Percentiles rank a stretch among this genome's conserved stretches.
These are phyloP conservation scores for Caradrina clavipalpis DNA, from an alignment of 2,888 invertebrate species.

Conservation along the genomic window DNA sequence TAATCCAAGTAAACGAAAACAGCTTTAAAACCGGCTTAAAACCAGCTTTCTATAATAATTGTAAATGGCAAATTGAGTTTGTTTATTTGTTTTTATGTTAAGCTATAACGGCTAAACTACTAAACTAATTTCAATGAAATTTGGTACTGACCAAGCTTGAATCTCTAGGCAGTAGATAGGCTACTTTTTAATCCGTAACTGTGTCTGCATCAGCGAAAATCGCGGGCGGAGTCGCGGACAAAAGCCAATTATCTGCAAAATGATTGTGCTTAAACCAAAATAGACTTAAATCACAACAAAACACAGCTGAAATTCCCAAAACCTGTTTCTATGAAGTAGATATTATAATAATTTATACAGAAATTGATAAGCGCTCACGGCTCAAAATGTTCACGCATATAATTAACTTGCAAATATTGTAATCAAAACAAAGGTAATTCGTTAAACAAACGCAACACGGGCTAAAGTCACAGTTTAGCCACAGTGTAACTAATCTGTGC, in stretches of 20 bases:
- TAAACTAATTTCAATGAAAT: too few relatives aligned
- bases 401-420: slow-evolving; percentile 61
- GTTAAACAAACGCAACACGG: slow-evolving; percentile 39
- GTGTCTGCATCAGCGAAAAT: too few relatives aligned
- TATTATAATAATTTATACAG: slow-evolving; percentile 41
- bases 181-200: too few relatives aligned
- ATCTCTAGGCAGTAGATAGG: too few relatives aligned
- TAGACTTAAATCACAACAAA: slow-evolving; percentile 15
- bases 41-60: too few relatives aligned
- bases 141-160: too few relatives aligned
- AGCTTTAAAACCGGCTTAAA: too few relatives aligned
- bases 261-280: not conserved
- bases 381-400: slow-evolving; percentile 54
- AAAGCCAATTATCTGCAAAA: not conserved
- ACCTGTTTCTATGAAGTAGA: slow-evolving; percentile 20
- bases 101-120: too few relatives aligned
- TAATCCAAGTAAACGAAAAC: too few relatives aligned
- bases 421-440: slow-evolving; percentile 43
- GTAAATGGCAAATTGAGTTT: too few relatives aligned
- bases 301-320: slow-evolving; percentile 10
- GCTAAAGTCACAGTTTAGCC: slow-evolving; percentile 34
- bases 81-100: too few relatives aligned
- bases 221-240: slow-evolving; percentile 2
- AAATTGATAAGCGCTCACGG: slow-evolving; percentile 47
- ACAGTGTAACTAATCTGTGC: slow-evolving; percentile 23